phyloP scores from a whole-genome alignment of 2,113 vertebrate genomes.

The Oryctolagus cuniculus region mOryCun1.1 NC_091434.1:68706501-68707000 shows the following conservation, averaged over 20 bases:
- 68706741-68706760: slow-evolving; percentile 34
- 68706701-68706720: slow-evolving; percentile 20
- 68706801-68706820: neutral
- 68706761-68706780: neutral
- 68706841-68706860: neutral
- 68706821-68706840: neutral
- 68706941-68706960: too few species aligned
- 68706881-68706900: too few species aligned
- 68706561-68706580: too few species aligned
- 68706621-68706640: neutral
- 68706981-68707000: too few species aligned
- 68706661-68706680: neutral
- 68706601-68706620: neutral
- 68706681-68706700: neutral
- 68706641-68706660: slow-evolving; percentile 36
- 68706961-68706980: too few species aligned
- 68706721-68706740: slow-evolving; percentile 2
- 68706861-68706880: neutral
- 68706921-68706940: too few species aligned
- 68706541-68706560: too few species aligned
- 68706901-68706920: too few species aligned
- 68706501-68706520: too few species aligned
- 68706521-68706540: too few species aligned
- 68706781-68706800: neutral
- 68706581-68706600: too few species aligned